phyloP scores from a whole-genome alignment of 2,888 invertebrate species.

The Antitype chi region DNA sequence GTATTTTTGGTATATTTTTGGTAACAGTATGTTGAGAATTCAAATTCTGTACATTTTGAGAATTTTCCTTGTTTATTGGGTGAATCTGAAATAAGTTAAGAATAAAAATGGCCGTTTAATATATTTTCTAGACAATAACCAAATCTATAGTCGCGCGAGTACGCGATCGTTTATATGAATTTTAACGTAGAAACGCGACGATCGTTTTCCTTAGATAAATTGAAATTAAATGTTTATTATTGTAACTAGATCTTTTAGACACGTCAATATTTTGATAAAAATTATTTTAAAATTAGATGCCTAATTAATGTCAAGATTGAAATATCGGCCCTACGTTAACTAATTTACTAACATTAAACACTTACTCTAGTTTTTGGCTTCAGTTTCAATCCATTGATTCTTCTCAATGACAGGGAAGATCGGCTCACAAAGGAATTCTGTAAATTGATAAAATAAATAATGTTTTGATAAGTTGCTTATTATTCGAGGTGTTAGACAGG shows the following conservation, averaged over 20 bases:
- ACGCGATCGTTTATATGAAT: background rate
- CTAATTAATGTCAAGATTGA: background rate
- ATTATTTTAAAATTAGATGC: no score
- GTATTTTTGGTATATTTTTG: conserved; percentile 52
- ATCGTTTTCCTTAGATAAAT: no score
- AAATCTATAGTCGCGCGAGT: background rate
- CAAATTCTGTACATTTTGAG: conserved; percentile 62
- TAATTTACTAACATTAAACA: background rate
- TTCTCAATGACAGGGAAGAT: conserved; percentile 77
- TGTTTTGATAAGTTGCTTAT: rapidly evolving
- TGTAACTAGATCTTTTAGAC: no score
- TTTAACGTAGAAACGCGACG: background rate
- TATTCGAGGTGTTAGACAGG: no score
- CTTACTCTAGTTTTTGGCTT: conserved; percentile 57
- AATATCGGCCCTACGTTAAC: background rate
- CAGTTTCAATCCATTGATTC: conserved; percentile 60
- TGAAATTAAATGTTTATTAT: no score
- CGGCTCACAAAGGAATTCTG: conserved; percentile 78
- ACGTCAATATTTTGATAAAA: no score
- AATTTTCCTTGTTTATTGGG: conserved; percentile 71
- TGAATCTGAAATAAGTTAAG: conserved; percentile 64
- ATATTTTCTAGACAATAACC: background rate
- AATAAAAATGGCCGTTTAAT: background rate
- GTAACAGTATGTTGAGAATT: conserved; percentile 33
- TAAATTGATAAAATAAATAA: conserved; percentile 18